Percentiles rank a stretch among this genome's conserved stretches.
Evolutionary conservation across 2,888 invertebrate species (phyloP).

Genomic region (Caenorhabditis plicata): DNA sequence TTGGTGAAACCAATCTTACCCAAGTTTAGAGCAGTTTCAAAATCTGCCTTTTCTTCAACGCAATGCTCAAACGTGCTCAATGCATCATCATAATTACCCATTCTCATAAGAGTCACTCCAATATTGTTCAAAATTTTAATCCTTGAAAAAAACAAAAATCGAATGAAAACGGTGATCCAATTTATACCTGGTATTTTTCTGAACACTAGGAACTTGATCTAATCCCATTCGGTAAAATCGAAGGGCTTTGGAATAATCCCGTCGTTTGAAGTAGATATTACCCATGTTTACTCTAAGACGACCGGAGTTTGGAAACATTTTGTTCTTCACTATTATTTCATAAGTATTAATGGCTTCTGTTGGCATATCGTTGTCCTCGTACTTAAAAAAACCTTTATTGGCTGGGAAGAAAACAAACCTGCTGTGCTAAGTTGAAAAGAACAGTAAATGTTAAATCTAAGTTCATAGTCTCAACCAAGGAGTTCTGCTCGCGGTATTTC

Average conservation of each 20-base stretch:
- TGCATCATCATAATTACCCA: constrained; percentile 94
- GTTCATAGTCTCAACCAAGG: constrained; percentile 85
- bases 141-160: constrained; percentile 25
- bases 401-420: constrained; percentile 19
- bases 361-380: constrained; percentile 88
- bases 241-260: constrained; percentile 80
- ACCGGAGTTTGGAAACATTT: constrained; percentile 86
- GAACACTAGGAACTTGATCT: constrained; percentile 87
- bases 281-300: constrained; percentile 83
- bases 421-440: constrained; percentile 86
- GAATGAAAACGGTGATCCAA: background rate
- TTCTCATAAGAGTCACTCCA: constrained; percentile 86
- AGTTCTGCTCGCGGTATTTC: constrained; percentile 83
- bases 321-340: constrained; percentile 84
- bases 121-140: constrained; percentile 97
- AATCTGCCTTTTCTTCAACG: constrained; percentile 90
- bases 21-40: constrained; percentile 81
- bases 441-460: constrained; percentile 93
- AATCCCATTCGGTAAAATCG: constrained; percentile 98
- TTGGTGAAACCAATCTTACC: constrained; percentile 74
- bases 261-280: constrained; percentile 92
- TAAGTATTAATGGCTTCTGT: constrained; percentile 94
- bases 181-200: constrained; percentile 83
- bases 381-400: constrained; percentile 71
- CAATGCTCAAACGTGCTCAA: constrained; percentile 95